A percentile compares a stretch with the other conserved stretches of the same genome.
These are phyloP conservation scores for Microplitis demolitor DNA, from an alignment of 1,140 invertebrate species.

Conservation along the genomic window DNA sequence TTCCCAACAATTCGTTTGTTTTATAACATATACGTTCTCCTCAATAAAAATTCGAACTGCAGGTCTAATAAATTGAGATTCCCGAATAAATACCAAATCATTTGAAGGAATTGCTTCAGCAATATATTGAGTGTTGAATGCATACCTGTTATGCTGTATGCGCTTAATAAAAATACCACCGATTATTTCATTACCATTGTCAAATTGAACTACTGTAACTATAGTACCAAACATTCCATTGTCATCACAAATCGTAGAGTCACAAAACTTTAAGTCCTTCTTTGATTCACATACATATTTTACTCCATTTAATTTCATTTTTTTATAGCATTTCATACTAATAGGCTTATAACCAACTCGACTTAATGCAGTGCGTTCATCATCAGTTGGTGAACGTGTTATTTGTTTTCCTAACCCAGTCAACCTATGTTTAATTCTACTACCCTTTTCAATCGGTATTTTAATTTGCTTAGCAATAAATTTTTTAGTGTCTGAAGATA, in stretches of 20 bases:
- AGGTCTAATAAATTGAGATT: too few relatives aligned
- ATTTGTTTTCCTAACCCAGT: too few relatives aligned
- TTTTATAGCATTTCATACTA: background rate
- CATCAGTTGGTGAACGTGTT: background rate
- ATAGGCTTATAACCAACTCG: background rate
- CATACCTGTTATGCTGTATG: background rate
- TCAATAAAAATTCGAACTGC: too few relatives aligned
- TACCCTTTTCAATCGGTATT: background rate
- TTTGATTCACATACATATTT: background rate
- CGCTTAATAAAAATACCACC: constrained; percentile 3
- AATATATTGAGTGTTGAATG: constrained; percentile 10
- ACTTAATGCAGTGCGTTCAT: background rate
- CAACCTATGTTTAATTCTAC: background rate
- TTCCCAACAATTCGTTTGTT: too few relatives aligned
- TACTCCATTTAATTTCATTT: background rate
- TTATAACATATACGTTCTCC: too few relatives aligned
- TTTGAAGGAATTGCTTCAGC: background rate
- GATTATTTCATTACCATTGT: background rate
- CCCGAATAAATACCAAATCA: too few relatives aligned
- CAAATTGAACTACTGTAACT: background rate
- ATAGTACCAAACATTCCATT: background rate
- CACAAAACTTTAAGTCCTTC: background rate
- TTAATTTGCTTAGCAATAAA: background rate
- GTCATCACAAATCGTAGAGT: too few relatives aligned
- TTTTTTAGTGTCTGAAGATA: too few relatives aligned